These are phyloP conservation scores for Meriones psammophilus DNA, from an alignment of 2,797 vertebrate genomes.

Conservation along the genomic window DNA sequence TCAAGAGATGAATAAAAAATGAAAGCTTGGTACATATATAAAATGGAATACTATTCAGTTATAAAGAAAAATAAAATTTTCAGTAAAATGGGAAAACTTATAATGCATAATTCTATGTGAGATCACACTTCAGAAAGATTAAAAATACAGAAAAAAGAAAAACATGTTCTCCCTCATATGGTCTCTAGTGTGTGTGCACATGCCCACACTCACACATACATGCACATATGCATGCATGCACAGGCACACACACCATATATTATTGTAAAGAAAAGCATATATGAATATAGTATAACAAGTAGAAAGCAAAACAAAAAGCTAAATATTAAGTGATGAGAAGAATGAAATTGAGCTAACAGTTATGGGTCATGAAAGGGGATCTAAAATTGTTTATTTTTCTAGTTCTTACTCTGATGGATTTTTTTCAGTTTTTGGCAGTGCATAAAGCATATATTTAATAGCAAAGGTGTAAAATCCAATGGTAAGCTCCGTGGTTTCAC, in stretches of 20 bases:
- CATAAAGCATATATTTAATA: neutral
- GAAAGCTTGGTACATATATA: neutral
- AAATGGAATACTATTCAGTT: neutral
- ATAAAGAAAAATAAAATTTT: neutral
- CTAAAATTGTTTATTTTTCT: neutral
- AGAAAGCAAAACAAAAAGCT: neutral
- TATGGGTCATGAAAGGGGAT: neutral
- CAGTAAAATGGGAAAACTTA: neutral
- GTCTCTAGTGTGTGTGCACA: neutral
- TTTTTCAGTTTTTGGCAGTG: neutral
- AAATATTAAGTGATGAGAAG: neutral
- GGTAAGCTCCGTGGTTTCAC: no score
- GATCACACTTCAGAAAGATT: neutral
- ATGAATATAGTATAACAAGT: no score
- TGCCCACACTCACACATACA: neutral
- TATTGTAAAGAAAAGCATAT: neutral
- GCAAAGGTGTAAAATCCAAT: neutral
- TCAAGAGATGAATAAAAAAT: neutral
- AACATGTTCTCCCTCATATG: neutral
- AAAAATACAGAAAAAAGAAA: neutral
- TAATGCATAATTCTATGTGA: neutral
- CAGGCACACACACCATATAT: neutral
- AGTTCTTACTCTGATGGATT: neutral
- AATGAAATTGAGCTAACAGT: neutral
- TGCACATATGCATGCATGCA: accelerated